Percentiles rank a stretch among this genome's conserved stretches.
Evolutionary conservation across 2,113 vertebrate genomes (phyloP).

Genomic region (Ailurus styani): DNA sequence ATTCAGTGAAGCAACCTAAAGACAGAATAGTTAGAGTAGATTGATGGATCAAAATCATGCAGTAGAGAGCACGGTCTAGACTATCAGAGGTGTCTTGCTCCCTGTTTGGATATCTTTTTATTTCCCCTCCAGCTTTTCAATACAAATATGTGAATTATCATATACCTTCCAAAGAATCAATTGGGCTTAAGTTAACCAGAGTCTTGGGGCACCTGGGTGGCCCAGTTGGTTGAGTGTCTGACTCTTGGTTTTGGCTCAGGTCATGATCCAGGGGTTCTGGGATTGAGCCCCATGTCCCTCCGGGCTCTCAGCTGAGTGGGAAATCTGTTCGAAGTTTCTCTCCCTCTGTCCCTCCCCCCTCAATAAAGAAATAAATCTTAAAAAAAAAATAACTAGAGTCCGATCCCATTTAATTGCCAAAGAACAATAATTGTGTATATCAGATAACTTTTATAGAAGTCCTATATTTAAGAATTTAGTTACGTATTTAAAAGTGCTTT

Average conservation of each 20-base stretch:
- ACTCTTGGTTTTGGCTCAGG: background rate
- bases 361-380: background rate
- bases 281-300: background rate
- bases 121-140: background rate
- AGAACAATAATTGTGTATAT: background rate
- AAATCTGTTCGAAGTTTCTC: background rate
- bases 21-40: background rate
- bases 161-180: background rate
- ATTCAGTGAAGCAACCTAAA: background rate
- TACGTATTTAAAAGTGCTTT: background rate
- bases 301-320: background rate
- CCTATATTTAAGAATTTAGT: background rate
- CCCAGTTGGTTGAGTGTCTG: background rate
- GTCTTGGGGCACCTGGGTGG: background rate
- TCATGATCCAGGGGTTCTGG: background rate
- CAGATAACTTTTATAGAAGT: background rate
- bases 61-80: accelerated
- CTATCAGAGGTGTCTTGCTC: too few relatives aligned
- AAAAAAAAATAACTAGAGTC: background rate
- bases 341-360: background rate
- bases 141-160: background rate
- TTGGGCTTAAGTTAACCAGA: background rate
- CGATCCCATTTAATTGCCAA: background rate
- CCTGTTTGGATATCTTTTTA: background rate
- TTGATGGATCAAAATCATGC: background rate